Conservation (phyloP, 2,888 invertebrate genomes). For the Lasioglossum malachurum region DNA sequence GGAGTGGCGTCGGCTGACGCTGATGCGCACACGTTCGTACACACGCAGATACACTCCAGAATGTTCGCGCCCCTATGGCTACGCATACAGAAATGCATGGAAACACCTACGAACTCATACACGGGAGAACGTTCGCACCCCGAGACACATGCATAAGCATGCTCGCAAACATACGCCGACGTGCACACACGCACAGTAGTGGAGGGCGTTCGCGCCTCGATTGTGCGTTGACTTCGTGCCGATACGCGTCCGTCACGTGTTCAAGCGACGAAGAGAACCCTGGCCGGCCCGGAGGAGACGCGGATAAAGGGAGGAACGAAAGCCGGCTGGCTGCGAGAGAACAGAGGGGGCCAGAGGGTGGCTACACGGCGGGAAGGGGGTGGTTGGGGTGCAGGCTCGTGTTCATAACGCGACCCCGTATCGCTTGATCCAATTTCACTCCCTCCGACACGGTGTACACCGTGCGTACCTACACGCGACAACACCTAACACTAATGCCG, state of each 20-base stretch:
- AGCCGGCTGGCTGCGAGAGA: background rate
- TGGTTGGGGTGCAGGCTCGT: constrained; percentile 48
- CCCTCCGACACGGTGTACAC: constrained; percentile 59
- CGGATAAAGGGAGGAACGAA: constrained; percentile 38
- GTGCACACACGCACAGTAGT: constrained; percentile 2
- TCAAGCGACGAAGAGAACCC: constrained; percentile 36
- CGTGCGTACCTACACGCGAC: constrained; percentile 49
- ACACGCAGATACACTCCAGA: background rate
- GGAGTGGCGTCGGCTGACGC: constrained; percentile 45
- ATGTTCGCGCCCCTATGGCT: background rate
- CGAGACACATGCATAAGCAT: background rate
- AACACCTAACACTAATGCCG: constrained; percentile 61
- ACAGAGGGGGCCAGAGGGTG: background rate
- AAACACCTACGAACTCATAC: background rate
- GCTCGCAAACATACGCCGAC: background rate
- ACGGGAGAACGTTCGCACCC: background rate
- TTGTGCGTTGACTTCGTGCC: constrained; percentile 37
- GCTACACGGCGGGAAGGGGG: background rate
- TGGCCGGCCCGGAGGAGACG: constrained; percentile 34
- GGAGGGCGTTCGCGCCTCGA: constrained; percentile 39
- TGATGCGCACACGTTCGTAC: background rate
- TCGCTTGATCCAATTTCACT: constrained; percentile 77
- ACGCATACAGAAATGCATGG: background rate
- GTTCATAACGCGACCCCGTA: constrained; percentile 76
- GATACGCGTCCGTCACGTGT: constrained; percentile 39